Percentiles rank a stretch among this genome's conserved stretches.
These are phyloP conservation scores for Drosophila austrosaltans DNA, from an alignment of 2,888 invertebrate species.

Conservation along the genomic window DNA sequence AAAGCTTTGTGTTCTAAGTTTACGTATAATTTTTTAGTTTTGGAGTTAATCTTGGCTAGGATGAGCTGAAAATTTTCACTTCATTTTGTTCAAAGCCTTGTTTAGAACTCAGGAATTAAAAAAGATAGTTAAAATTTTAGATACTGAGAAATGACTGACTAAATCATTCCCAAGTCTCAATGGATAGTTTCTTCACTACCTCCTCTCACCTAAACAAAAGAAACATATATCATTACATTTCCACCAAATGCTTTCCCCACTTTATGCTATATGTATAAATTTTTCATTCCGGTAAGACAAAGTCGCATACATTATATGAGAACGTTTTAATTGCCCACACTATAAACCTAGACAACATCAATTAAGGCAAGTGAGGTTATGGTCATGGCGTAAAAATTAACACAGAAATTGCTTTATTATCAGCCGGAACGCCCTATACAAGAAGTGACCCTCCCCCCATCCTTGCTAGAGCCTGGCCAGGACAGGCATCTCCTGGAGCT, in stretches of 20 bases:
- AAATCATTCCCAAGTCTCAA: no score
- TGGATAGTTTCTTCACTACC: no score
- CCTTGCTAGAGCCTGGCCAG: not conserved
- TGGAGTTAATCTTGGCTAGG: no score
- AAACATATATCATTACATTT: not conserved
- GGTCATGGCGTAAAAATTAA: constrained; percentile 68
- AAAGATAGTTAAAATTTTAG: no score
- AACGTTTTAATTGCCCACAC: constrained; percentile 54
- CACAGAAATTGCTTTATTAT: constrained; percentile 74
- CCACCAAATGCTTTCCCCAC: not conserved
- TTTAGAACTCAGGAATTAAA: no score
- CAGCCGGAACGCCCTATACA: constrained; percentile 16
- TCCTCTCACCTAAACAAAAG: no score
- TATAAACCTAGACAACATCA: constrained; percentile 58
- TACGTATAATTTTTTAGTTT: no score
- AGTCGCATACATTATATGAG: constrained; percentile 32
- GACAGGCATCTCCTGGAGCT: not conserved
- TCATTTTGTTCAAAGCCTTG: no score
- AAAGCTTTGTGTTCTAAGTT: no score
- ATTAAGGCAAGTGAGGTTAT: constrained; percentile 62
- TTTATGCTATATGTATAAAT: not conserved
- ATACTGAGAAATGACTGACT: no score
- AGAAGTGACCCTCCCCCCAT: constrained; percentile 18
- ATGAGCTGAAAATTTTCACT: no score
- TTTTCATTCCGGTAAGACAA: constrained; percentile 5